phyloP scores from a whole-genome alignment of 2,113 vertebrate species.

The Zeus faber region DNA sequence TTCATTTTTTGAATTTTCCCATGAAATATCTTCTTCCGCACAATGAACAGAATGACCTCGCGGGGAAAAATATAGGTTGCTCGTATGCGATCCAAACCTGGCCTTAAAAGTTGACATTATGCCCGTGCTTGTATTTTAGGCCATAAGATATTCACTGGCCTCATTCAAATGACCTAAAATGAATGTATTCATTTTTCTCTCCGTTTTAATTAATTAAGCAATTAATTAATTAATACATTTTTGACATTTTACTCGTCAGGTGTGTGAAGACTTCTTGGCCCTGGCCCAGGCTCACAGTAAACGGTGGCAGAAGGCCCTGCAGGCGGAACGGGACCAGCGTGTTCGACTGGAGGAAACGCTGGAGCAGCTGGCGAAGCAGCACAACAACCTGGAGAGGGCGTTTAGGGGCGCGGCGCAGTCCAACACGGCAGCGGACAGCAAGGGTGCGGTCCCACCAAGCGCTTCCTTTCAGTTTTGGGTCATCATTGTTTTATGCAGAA shows the following conservation, averaged over 20 bases:
- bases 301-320: slow-evolving; percentile 93
- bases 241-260: no score
- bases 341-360: slow-evolving; percentile 93
- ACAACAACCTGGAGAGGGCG: slow-evolving; percentile 92
- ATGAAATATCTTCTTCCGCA: neutral
- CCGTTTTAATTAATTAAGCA: no score
- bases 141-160: no score
- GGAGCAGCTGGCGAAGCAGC: slow-evolving; percentile 95
- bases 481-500: no score
- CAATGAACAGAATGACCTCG: neutral
- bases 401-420: slow-evolving; percentile 82
- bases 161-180: no score
- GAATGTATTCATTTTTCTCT: no score
- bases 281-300: slow-evolving; percentile 92
- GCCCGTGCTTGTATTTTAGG: no score
- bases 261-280: slow-evolving; percentile 88
- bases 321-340: slow-evolving; percentile 90
- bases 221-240: no score
- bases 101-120: no score
- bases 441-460: slow-evolving; percentile 68
- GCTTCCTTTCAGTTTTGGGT: neutral
- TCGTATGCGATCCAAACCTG: no score
- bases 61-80: no score
- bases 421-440: slow-evolving; percentile 69
- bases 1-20: neutral